These are phyloP conservation scores for Himantopus leucocephalus DNA, from an alignment of 2,113 vertebrate species.

Conservation along the genomic window DNA sequence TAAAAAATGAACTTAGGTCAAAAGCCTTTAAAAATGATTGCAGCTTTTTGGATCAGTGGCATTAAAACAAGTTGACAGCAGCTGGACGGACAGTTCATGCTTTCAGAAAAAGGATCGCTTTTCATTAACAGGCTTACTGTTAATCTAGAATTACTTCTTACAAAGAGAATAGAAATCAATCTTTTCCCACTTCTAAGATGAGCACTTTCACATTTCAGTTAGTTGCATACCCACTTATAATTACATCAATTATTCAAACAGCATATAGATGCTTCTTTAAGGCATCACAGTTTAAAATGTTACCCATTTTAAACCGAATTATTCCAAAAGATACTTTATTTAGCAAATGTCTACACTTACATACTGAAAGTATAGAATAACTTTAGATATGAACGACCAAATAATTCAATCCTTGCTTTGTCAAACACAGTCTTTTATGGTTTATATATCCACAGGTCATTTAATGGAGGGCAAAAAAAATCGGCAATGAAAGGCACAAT, in stretches of 20 bases:
- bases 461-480: conserved; percentile 35
- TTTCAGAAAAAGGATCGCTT: not conserved
- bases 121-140: not conserved
- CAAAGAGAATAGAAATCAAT: not conserved
- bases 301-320: not conserved
- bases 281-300: not conserved
- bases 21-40: not conserved
- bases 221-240: not conserved
- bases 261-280: not conserved
- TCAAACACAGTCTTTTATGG: not conserved
- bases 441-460: not conserved
- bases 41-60: not conserved
- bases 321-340: not conserved
- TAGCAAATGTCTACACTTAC: not conserved
- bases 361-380: not conserved
- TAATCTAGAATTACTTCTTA: not conserved
- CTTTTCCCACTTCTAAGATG: not conserved
- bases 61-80: not conserved
- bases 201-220: not conserved
- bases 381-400: not conserved
- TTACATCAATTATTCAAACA: not conserved
- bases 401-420: not conserved
- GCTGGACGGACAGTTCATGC: not conserved
- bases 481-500: conserved; percentile 33
- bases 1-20: not conserved